These are phyloP conservation scores for Dasysyrphus tricinctus DNA, from an alignment of 2,888 invertebrate species.

Conservation along the genomic window DNA sequence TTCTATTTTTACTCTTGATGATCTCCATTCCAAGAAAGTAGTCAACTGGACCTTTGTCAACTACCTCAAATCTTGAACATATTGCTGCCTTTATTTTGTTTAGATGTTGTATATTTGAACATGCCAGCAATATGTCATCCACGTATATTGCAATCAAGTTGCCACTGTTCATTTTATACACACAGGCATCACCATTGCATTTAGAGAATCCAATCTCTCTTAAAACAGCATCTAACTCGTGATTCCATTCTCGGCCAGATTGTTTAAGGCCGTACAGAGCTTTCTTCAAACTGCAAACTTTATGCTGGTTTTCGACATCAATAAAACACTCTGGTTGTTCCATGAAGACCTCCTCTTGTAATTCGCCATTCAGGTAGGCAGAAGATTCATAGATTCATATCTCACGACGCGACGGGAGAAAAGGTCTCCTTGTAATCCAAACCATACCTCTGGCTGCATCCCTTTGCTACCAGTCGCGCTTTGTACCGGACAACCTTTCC, in stretches of 20 bases:
- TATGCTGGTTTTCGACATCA: not conserved
- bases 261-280: conserved; percentile 50
- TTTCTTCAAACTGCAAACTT: conserved; percentile 38
- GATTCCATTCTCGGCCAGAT: conserved; percentile 47
- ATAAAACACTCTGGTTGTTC: not conserved
- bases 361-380: conserved; percentile 46
- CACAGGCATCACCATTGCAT: too few relatives aligned
- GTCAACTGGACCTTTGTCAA: too few relatives aligned
- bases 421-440: conserved; percentile 49
- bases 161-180: too few relatives aligned
- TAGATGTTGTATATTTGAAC: too few relatives aligned
- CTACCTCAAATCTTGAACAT: too few relatives aligned
- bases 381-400: conserved; percentile 44
- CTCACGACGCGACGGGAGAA: conserved; percentile 38
- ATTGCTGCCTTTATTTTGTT: too few relatives aligned
- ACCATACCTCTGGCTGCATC: conserved; percentile 26
- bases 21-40: too few relatives aligned
- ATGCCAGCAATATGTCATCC: too few relatives aligned
- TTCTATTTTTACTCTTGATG: not conserved
- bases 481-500: conserved; percentile 18
- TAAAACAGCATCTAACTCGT: too few relatives aligned
- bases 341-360: conserved; percentile 18
- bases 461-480: conserved; percentile 43
- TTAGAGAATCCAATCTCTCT: too few relatives aligned
- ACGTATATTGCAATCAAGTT: too few relatives aligned